Conservation (phyloP, 2,797 vertebrate species). For the Linurgus olivaceus region DNA sequence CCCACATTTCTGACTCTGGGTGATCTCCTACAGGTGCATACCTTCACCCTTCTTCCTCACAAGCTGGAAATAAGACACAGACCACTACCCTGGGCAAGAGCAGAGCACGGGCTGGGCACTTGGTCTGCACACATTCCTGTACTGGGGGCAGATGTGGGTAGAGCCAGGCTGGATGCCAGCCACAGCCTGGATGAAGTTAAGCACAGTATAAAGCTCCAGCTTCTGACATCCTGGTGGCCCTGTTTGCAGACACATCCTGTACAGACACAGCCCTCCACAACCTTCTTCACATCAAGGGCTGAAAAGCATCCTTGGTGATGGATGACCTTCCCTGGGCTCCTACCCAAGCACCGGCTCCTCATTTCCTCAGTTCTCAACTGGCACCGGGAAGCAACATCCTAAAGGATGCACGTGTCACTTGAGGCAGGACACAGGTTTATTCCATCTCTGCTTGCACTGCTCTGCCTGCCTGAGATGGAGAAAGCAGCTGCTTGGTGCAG, state of each 20-base stretch:
- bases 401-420: not conserved
- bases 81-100: not conserved
- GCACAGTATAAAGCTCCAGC: not conserved
- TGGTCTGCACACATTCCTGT: not conserved
- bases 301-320: accelerated
- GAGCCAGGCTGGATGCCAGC: not conserved
- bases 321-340: not conserved
- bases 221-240: not conserved
- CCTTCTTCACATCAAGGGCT: not conserved
- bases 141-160: not conserved
- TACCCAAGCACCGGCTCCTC: not conserved
- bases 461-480: not conserved
- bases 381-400: not conserved
- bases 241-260: not conserved
- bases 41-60: not conserved
- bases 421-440: not conserved
- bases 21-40: not conserved
- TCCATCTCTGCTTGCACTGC: not conserved
- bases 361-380: not conserved
- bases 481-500: not conserved
- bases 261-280: not conserved
- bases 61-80: not conserved
- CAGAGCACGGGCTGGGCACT: accelerated
- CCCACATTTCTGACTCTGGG: not conserved
- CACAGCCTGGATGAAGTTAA: not conserved